Evolutionary conservation across 2,797 vertebrate genomes (phyloP), one percentile per base, ranked within the genome.

Genomic region (Hephaestus fuliginosus): DNA sequence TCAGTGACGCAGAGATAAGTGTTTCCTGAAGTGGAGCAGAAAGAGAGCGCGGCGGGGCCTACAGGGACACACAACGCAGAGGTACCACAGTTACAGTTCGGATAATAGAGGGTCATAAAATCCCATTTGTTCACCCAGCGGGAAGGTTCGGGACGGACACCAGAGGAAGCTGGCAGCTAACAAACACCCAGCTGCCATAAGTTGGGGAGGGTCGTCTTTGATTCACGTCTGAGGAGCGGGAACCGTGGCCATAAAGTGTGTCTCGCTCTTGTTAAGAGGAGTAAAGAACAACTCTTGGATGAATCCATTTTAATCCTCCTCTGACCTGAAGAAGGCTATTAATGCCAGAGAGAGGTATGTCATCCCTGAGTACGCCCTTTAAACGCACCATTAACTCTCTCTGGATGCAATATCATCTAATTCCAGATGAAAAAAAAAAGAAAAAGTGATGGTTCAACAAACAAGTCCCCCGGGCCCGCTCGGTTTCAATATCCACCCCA

Each of bases 1-100:
- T 68, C 63, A 65, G 65, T 55, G 72, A 70, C 36, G 20, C 53
- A 44, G 10, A 57, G 57, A 80, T 57, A 66, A 68, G 22, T 69
- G 51, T 86, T 88, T 88, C 70, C 69, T 82, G 80, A 56, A 46
- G 1, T 44, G 36, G 25, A 79, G 78, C 44, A 39, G 39, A 71
- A 39, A 48, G 46, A 70, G 48, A 28, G n/a, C 2, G 22, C 25
- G 25, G 25, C 25, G 25, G 25, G 64, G 63, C 28, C 82, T 28
- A 4, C 14, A 61, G 76, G 64, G 78, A 11, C 64, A 49, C 12
- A 76, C 22, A 88, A 66, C 64, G 60, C 14, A 4, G 10, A 22
- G 55, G 81, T 78, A 76, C 75, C 52, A 52, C 48, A 52, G 74
- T 60, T 82, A 82, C 51, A 60, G 55, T 68, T 43, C 78, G 81